Base-by-base conservation (phyloP, 2,888 invertebrate species). In the Thymelicus sylvestris region DNA sequence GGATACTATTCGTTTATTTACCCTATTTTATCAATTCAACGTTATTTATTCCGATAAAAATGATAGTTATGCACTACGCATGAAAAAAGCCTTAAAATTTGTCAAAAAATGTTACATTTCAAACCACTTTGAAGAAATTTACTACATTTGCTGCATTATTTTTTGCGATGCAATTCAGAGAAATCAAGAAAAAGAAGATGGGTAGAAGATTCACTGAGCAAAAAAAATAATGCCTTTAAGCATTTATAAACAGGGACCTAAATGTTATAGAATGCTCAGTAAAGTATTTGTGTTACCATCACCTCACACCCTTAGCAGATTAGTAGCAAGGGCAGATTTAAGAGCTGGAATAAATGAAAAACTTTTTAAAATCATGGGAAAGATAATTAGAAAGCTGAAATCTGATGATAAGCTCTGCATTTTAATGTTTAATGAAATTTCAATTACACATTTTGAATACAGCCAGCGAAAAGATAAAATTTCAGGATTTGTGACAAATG, bases 321-420 rank as follows among this genome's bases (percentile, higher is more conserved):
- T 74, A 69, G 44, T 76, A 6, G 57, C 68, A 12, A 72, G 39
- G 13, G 67, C 72, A 10, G 19, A 13, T n/a, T 12, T 75, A 7
- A 72, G 71, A 47, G 71, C 76, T 59, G 74, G 72, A 7, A 48
- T 75, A 19, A 77, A 75, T 68, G 71, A 73, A 55, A 75, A 75
- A 19, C 19, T 19, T 19, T 1, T 2, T 19, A 19, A 19, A 19
- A 19, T 19, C 0, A 19, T 19, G 19, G 19, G 19, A 50, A 74
- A 69, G 44, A 64, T 52, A 55, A 71, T 24, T 15, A 41, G 69
- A 8, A 70, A 41, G 47, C 74, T 74, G 65, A 67, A 44, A 13
- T 5, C 12, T 15, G n/a, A 73, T 55, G 72, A 74, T 2, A 73
- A 47, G 44, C 44, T 66, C 5, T 57, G 66, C 24, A 44, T 57